Conservation (phyloP, 2,797 vertebrate genomes). For the Takifugu ocellatus region DNA sequence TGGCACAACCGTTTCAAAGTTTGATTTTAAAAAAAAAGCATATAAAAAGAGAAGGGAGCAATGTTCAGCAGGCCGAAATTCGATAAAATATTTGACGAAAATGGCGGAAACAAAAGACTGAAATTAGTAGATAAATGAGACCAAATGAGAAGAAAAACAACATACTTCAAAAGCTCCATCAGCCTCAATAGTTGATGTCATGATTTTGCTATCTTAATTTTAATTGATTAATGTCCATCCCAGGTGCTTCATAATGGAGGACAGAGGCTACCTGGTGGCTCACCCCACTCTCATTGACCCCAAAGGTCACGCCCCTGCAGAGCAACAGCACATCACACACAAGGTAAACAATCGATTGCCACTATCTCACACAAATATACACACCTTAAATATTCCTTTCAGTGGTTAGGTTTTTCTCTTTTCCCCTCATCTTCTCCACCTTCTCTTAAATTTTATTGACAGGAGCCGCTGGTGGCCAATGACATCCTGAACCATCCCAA, state of each 20-base stretch:
- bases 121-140: background rate
- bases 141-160: no score
- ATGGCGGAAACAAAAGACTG: background rate
- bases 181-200: no score
- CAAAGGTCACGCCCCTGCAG: constrained; percentile 94
- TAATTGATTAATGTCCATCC: no score
- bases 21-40: constrained; percentile 9
- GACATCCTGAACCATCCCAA: constrained; percentile 98
- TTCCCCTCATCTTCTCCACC: background rate
- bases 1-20: constrained; percentile 20
- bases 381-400: background rate
- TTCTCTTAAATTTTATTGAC: background rate
- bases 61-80: constrained; percentile 3
- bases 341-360: constrained; percentile 78
- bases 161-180: no score
- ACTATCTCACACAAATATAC: background rate
- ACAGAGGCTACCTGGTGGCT: constrained; percentile 95
- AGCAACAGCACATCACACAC: constrained; percentile 98
- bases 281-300: constrained; percentile 98
- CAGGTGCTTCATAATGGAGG: constrained; percentile 99
- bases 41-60: no score
- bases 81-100: background rate
- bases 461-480: constrained; percentile 97
- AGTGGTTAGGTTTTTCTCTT: background rate
- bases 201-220: no score